phyloP scores from a whole-genome alignment of 2,888 invertebrate genomes.

The Drosophila anomalipes region DNA sequence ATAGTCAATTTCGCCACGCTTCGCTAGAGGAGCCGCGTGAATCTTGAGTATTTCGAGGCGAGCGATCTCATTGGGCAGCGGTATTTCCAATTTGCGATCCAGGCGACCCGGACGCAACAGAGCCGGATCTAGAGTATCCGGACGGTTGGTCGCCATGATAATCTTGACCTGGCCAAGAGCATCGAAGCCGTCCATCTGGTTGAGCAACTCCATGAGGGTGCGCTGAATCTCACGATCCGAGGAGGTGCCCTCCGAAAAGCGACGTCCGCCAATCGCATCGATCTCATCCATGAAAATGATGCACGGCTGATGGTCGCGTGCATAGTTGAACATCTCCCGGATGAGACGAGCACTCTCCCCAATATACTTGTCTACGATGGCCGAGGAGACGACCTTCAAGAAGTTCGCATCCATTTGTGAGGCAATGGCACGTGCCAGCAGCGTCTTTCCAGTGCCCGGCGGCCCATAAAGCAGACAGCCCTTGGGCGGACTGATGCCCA shows the following conservation, averaged over 20 bases:
- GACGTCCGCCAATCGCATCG: constrained; percentile 98
- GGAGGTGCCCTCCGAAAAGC: constrained; percentile 99
- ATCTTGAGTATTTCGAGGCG: constrained; percentile 97
- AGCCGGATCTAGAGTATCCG: constrained; percentile 98
- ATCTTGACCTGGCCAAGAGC: constrained; percentile 98
- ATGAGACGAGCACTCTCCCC: constrained; percentile 99
- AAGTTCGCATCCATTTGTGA: constrained; percentile 99
- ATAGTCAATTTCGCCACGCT: constrained; percentile 99
- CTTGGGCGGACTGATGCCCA: constrained; percentile 99
- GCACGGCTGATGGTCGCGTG: constrained; percentile 99
- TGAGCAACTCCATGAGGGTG: constrained; percentile 98
- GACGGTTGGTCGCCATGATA: constrained; percentile 99
- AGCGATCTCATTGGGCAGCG: constrained; percentile 98
- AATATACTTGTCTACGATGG: constrained; percentile 99
- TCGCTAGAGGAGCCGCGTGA: constrained; percentile 97
- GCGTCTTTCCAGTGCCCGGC: constrained; percentile 89
- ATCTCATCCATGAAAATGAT: constrained; percentile 99
- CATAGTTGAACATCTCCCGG: constrained; percentile 99
- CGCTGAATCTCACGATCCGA: constrained; percentile 99
- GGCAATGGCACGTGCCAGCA: constrained; percentile 98
- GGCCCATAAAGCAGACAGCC: constrained; percentile 95
- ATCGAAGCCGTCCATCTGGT: constrained; percentile 99
- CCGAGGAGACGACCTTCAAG: constrained; percentile 98
- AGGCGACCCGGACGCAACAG: constrained; percentile 96
- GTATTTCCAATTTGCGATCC: constrained; percentile 99